phyloP scores from a whole-genome alignment of 2,113 vertebrate species.

The Sturnira hondurensis region DNA sequence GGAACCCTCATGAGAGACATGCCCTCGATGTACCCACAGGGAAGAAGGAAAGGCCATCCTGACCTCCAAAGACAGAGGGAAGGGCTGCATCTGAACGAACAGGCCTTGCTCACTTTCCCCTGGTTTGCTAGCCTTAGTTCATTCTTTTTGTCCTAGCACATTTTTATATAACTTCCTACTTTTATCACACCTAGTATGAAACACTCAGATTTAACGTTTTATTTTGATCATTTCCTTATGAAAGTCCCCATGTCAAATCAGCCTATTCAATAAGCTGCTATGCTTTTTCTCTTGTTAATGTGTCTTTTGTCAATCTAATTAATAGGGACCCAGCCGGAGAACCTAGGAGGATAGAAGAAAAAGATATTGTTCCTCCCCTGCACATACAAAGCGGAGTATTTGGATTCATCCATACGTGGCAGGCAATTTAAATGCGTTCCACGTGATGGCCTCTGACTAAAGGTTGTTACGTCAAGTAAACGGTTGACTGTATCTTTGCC shows the following conservation, averaged over 20 bases:
- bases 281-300: neutral
- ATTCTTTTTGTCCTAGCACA: neutral
- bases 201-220: neutral
- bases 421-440: neutral
- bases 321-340: neutral
- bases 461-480: slow-evolving; percentile 11
- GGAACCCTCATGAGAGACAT: neutral
- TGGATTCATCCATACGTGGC: neutral
- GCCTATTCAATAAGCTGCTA: neutral
- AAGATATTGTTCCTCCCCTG: neutral
- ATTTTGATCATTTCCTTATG: neutral
- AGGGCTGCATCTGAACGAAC: neutral
- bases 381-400: neutral
- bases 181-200: neutral
- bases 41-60: neutral
- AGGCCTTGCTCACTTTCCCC: neutral
- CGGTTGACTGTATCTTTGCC: neutral
- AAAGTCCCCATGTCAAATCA: neutral
- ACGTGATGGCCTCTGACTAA: neutral
- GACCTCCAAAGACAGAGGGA: neutral
- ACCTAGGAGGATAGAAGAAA: neutral
- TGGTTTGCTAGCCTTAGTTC: neutral
- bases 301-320: neutral
- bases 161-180: neutral
- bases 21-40: neutral